phyloP scores from a whole-genome alignment of 2,797 vertebrate genomes.

The Threskiornis aethiopicus region DNA sequence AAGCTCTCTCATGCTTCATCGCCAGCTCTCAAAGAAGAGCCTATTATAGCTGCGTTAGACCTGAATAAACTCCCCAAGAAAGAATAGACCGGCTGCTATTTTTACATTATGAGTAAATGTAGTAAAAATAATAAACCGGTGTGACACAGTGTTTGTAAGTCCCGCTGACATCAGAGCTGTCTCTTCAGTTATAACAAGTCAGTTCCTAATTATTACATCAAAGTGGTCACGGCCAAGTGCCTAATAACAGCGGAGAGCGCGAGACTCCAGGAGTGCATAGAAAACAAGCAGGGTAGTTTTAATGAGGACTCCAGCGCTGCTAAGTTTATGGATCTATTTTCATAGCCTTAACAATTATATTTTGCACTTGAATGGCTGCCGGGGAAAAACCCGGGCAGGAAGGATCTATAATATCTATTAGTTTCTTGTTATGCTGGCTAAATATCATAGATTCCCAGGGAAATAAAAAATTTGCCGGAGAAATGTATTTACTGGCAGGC shows the following conservation, averaged over 20 bases:
- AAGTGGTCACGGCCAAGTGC: conserved; percentile 58
- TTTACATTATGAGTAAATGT: conserved; percentile 75
- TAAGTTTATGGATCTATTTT: conserved; percentile 51
- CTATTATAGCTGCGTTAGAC: conserved; percentile 17
- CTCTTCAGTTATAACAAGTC: conserved; percentile 57
- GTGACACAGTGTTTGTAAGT: conserved; percentile 60
- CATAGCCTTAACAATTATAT: background rate
- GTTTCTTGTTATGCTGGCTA: conserved; percentile 30
- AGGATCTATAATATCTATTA: conserved; percentile 21
- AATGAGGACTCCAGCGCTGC: conserved; percentile 4
- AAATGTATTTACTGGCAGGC: conserved; percentile 25
- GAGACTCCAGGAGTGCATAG: background rate
- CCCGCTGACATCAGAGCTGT: conserved; percentile 60
- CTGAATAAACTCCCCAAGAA: conserved; percentile 69
- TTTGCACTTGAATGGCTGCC: background rate
- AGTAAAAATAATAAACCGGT: conserved; percentile 73
- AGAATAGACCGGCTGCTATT: conserved; percentile 73
- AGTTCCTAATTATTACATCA: conserved; percentile 72
- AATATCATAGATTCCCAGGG: conserved; percentile 34
- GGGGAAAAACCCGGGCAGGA: background rate
- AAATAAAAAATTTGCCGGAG: conserved; percentile 18
- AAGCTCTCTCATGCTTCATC: conserved; percentile 44
- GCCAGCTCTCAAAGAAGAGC: conserved; percentile 49
- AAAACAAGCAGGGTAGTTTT: conserved; percentile 6
- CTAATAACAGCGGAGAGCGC: background rate